phyloP scores from a whole-genome alignment of 2,888 invertebrate genomes.

The Cactoblastis cactorum region DNA sequence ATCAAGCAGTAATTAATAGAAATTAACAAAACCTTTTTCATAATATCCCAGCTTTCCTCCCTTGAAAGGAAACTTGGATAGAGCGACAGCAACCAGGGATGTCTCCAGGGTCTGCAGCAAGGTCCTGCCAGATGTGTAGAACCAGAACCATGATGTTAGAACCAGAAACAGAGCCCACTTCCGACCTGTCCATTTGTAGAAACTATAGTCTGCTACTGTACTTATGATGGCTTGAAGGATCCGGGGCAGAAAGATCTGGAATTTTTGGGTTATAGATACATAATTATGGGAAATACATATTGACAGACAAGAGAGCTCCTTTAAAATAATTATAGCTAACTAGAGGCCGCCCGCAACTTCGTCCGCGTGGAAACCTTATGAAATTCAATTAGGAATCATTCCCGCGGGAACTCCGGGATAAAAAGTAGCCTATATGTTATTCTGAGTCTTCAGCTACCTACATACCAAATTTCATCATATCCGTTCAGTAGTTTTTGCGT shows the following conservation, averaged over 20 bases:
- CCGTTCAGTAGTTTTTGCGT: too few species aligned
- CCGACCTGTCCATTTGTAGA: conserved; percentile 85
- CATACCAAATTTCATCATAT: too few species aligned
- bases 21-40: conserved; percentile 47
- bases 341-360: too few species aligned
- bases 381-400: too few species aligned
- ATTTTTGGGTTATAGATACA: conserved; percentile 23
- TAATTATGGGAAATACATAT: too few species aligned
- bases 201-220: conserved; percentile 85
- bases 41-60: conserved; percentile 66
- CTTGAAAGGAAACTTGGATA: conserved; percentile 87
- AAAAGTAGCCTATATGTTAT: too few species aligned
- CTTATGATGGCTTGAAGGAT: conserved; percentile 90
- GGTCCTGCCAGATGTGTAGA: conserved; percentile 93
- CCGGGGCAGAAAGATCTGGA: conserved; percentile 86
- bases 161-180: conserved; percentile 89
- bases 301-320: too few species aligned
- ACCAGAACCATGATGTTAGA: conserved; percentile 93
- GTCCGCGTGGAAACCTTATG: too few species aligned
- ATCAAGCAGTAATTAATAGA: neutral
- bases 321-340: too few species aligned
- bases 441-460: too few species aligned
- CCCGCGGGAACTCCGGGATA: too few species aligned
- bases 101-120: conserved; percentile 93
- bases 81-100: conserved; percentile 87